phyloP scores from a whole-genome alignment of 1,140 invertebrate genomes.

The Papilio helenus region DNA sequence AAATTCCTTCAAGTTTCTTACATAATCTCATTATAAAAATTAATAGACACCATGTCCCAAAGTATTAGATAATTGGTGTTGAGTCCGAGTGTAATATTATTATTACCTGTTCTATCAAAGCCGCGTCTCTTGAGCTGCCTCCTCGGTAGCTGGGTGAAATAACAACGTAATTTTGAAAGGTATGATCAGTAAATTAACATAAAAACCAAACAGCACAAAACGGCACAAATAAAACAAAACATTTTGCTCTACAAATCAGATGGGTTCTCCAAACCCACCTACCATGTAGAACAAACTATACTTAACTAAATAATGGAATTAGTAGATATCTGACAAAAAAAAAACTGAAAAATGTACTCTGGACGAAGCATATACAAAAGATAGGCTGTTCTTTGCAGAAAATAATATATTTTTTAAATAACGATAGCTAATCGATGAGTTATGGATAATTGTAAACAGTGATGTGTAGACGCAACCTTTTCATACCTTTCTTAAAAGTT shows the following conservation, averaged over 20 bases:
- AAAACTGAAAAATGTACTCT: slow-evolving; percentile 81
- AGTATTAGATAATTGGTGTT: slow-evolving; percentile 54
- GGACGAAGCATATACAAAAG: slow-evolving; percentile 14
- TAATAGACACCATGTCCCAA: not conserved
- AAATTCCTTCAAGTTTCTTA: not conserved
- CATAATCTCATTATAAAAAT: not conserved
- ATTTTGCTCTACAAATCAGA: slow-evolving; percentile 2
- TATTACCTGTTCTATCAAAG: slow-evolving; percentile 84
- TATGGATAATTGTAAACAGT: not conserved
- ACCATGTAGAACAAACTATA: slow-evolving; percentile 59
- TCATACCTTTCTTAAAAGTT: not conserved
- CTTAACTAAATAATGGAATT: slow-evolving; percentile 69
- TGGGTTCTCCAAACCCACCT: slow-evolving; percentile 22
- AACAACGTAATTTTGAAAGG: slow-evolving; percentile 82
- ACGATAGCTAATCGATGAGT: not conserved
- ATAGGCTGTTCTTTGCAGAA: not conserved
- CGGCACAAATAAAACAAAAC: slow-evolving; percentile 78
- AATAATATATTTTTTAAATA: not conserved
- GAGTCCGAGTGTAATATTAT: slow-evolving; percentile 69
- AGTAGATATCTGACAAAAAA: slow-evolving; percentile 67
- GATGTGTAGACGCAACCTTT: not conserved
- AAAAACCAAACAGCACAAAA: slow-evolving; percentile 82
- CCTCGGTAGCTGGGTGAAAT: slow-evolving; percentile 83
- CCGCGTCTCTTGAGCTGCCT: slow-evolving; percentile 83
- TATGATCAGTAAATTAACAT: slow-evolving; percentile 78